Conservation (phyloP, 2,888 invertebrate species). For the Dryobotodes eremita region DNA sequence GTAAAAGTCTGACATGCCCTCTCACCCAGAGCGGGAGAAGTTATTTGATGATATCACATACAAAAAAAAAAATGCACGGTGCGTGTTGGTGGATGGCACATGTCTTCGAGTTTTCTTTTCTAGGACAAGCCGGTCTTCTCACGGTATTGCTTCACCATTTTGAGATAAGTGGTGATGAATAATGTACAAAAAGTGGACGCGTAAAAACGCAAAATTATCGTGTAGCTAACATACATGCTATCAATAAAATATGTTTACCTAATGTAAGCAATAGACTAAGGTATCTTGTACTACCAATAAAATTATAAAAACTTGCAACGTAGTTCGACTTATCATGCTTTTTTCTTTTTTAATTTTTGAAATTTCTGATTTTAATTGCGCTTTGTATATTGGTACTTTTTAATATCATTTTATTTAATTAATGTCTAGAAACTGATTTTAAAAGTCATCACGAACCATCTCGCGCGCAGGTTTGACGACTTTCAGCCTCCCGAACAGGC, state of each 20-base stretch:
- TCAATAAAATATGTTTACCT: not conserved
- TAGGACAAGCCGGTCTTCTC: not conserved
- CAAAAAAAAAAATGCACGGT: too few relatives aligned
- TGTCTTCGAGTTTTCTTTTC: not conserved
- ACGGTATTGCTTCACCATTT: not conserved
- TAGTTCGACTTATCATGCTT: not conserved
- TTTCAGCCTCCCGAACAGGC: too few relatives aligned
- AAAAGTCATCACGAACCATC: rapidly evolving
- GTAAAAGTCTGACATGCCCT: too few relatives aligned
- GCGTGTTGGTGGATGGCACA: not conserved
- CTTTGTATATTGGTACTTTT: not conserved
- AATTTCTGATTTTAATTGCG: not conserved
- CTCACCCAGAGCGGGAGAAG: too few relatives aligned
- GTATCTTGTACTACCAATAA: not conserved
- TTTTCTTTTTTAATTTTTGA: not conserved
- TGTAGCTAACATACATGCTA: not conserved
- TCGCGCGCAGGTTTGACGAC: too few relatives aligned
- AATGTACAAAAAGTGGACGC: not conserved
- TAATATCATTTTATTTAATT: too few relatives aligned
- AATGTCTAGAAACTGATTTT: too few relatives aligned
- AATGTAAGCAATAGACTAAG: not conserved
- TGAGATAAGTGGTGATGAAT: not conserved
- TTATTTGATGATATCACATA: too few relatives aligned
- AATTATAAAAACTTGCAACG: not conserved
- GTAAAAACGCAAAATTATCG: not conserved